These are phyloP conservation scores for Macroteleia sp. DNA, from an alignment of 2,888 invertebrate genomes.

Conservation along the genomic window DNA sequence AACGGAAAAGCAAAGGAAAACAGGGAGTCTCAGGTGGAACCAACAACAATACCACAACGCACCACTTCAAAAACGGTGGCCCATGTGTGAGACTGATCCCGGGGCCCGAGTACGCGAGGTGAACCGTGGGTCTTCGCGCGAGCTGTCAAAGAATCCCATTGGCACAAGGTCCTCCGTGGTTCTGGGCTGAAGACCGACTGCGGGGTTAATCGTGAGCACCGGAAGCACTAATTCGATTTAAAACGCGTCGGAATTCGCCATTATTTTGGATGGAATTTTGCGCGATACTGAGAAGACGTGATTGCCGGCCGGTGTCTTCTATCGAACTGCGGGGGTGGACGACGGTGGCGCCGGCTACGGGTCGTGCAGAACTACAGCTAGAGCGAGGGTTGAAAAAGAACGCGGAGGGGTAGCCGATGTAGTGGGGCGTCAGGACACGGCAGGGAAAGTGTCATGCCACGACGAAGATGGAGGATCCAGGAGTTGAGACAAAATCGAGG, in stretches of 20 bases:
- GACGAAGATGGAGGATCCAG: constrained; percentile 41
- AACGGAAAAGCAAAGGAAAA: neutral
- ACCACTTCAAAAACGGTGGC: constrained; percentile 24
- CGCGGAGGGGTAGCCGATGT: constrained; percentile 21
- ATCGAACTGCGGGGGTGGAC: constrained; percentile 82
- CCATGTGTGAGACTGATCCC: constrained; percentile 29
- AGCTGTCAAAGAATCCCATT: constrained; percentile 50
- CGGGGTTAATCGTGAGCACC: neutral
- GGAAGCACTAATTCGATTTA: neutral
- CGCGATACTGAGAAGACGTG: constrained; percentile 68
- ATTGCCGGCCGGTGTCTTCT: constrained; percentile 83
- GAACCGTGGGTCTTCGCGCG: constrained; percentile 30
- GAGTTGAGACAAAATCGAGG: constrained; percentile 29
- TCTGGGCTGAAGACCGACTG: too few relatives aligned
- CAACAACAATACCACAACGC: too few relatives aligned
- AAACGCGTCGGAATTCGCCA: constrained; percentile 37
- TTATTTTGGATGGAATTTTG: constrained; percentile 42
- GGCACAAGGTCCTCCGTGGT: too few relatives aligned
- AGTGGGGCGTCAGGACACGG: constrained; percentile 40
- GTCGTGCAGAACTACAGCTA: constrained; percentile 40
- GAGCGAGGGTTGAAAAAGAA: constrained; percentile 43
- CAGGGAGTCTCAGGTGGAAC: too few relatives aligned
- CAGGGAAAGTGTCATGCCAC: constrained; percentile 55
- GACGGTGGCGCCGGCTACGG: constrained; percentile 80
- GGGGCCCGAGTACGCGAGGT: constrained; percentile 21